A percentile compares a stretch with the other conserved stretches of the same genome.
Evolutionary conservation across 1,140 invertebrate genomes (phyloP).

Genomic region (Glossosoma conforme): DNA sequence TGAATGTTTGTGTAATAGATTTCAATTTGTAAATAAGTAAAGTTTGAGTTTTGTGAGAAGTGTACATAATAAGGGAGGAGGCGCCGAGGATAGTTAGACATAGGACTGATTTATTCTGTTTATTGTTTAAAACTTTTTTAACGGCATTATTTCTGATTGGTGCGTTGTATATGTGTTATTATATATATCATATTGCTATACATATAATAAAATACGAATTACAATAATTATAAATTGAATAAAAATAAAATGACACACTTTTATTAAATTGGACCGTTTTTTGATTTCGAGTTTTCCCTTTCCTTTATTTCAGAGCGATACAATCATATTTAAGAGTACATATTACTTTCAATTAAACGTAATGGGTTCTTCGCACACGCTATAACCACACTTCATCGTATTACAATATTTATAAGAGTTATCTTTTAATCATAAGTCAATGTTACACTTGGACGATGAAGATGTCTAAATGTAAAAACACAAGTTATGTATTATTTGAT

Average conservation of each 20-base stretch:
- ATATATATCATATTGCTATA: conserved; percentile 33
- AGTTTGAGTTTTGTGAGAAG: conserved; percentile 18
- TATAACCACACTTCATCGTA: too few species aligned
- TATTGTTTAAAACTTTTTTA: conserved; percentile 25
- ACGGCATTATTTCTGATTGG: conserved; percentile 32
- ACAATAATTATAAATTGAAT: conserved; percentile 32
- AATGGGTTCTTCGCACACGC: too few species aligned
- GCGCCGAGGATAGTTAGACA: conserved; percentile 19
- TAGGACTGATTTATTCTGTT: conserved; percentile 27
- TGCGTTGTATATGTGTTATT: conserved; percentile 34
- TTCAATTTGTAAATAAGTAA: conserved; percentile 31
- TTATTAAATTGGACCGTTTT: conserved; percentile 30
- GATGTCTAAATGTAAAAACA: too few species aligned
- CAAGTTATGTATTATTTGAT: too few species aligned
- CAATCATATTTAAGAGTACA: too few species aligned
- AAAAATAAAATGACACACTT: conserved; percentile 32
- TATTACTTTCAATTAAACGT: too few species aligned
- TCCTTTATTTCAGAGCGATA: too few species aligned
- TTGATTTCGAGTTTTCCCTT: conserved; percentile 22
- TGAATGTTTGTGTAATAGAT: conserved; percentile 30
- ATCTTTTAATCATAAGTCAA: too few species aligned
- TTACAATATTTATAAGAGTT: too few species aligned
- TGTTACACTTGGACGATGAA: too few species aligned
- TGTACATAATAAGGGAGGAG: conserved; percentile 13
- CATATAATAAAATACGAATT: conserved; percentile 34